Evolutionary conservation across 2,113 vertebrate genomes (phyloP).

Genomic region (Cynocephalus volans): DNA sequence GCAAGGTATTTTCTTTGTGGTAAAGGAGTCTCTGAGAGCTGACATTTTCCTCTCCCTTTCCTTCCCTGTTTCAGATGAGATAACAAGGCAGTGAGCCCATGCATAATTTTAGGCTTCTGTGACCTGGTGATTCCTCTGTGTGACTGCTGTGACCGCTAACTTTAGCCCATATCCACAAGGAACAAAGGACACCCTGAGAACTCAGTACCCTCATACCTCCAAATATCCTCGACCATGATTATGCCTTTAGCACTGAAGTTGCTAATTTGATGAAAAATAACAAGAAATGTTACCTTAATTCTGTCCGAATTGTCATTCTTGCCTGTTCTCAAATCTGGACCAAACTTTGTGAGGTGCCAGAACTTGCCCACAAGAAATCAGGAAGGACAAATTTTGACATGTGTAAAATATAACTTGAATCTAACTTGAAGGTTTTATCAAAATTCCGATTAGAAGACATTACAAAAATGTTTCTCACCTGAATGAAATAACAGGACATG

Average conservation of each 20-base stretch:
- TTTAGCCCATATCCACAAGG: not conserved
- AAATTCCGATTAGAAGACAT: not conserved
- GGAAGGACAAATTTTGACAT: not conserved
- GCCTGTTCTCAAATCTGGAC: not conserved
- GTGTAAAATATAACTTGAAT: constrained; percentile 25
- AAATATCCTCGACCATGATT: not conserved
- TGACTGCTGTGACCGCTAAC: not conserved
- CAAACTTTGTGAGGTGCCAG: not conserved
- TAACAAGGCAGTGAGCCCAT: not conserved
- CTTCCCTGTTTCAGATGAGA: constrained; percentile 14
- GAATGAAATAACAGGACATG: not conserved
- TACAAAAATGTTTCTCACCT: constrained; percentile 20
- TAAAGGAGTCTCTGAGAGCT: not conserved
- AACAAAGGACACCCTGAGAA: not conserved
- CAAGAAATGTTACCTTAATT: not conserved
- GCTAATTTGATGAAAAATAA: constrained; percentile 43
- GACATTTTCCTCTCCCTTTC: not conserved
- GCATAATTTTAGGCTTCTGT: not conserved
- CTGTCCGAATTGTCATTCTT: not conserved
- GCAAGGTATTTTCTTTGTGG: constrained; percentile 11
- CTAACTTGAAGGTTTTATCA: constrained; percentile 42
- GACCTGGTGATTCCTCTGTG: not conserved
- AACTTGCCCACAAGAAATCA: not conserved
- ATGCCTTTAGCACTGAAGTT: not conserved
- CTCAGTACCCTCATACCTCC: not conserved